Conservation (phyloP, 2,888 invertebrate species). For the Agrilus biguttatus region DNA sequence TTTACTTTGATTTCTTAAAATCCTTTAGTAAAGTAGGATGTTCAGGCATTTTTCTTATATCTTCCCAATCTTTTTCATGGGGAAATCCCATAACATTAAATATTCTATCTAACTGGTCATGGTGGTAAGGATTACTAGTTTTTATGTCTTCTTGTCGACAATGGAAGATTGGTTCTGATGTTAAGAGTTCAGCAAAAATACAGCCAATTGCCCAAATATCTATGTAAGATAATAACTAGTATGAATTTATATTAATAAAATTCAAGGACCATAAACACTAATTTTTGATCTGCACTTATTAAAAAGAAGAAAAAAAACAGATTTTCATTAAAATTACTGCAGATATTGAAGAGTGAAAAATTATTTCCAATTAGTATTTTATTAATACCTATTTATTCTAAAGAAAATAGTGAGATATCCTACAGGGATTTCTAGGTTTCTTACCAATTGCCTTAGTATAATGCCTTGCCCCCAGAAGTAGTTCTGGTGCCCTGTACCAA, state of each 20-base stretch:
- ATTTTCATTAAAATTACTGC: background rate
- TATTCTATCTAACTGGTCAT: constrained; percentile 95
- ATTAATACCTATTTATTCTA: too few species aligned
- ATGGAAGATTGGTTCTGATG: constrained; percentile 98
- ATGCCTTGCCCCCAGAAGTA: constrained; percentile 86
- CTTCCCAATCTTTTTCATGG: constrained; percentile 95
- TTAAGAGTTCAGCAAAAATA: constrained; percentile 96
- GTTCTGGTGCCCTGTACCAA: constrained; percentile 97
- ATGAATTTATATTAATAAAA: background rate
- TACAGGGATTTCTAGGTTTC: constrained; percentile 1
- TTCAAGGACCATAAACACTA: too few species aligned
- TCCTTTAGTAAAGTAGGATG: constrained; percentile 90
- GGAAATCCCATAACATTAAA: constrained; percentile 99
- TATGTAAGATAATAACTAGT: constrained; percentile 25
- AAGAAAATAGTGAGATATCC: background rate
- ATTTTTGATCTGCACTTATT: too few species aligned
- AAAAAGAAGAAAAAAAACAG: too few species aligned
- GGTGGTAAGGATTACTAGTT: constrained; percentile 98
- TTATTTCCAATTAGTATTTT: background rate
- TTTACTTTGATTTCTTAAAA: constrained; percentile 83
- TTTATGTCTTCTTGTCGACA: constrained; percentile 99
- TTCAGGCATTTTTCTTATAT: constrained; percentile 98
- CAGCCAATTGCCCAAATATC: constrained; percentile 99
- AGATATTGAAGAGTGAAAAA: too few species aligned
- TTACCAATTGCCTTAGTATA: constrained; percentile 94